A percentile compares a stretch with the other conserved stretches of the same genome.
Evolutionary conservation across 2,113 vertebrate genomes (phyloP).

Genomic region (Coreoperca whiteheadi): DNA sequence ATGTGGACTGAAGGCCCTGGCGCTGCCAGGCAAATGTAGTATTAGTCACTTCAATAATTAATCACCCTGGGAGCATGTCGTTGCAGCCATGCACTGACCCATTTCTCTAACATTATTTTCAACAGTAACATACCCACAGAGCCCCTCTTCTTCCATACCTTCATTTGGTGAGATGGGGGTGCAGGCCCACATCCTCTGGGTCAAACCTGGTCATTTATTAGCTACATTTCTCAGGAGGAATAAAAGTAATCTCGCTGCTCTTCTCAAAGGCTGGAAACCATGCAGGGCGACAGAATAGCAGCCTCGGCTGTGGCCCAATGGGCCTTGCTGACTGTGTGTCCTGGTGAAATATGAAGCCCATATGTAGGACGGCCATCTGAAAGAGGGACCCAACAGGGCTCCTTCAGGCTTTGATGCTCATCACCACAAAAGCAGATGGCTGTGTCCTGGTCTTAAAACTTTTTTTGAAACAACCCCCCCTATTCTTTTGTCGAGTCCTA

Average conservation of each 20-base stretch:
- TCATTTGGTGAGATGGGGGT: constrained; percentile 59
- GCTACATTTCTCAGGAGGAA: constrained; percentile 79
- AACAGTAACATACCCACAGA: constrained; percentile 71
- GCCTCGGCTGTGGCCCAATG: constrained; percentile 68
- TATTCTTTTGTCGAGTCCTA: constrained; percentile 80
- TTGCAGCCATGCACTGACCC: constrained; percentile 81
- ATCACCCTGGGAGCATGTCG: constrained; percentile 83
- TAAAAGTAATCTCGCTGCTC: constrained; percentile 77
- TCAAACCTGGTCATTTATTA: constrained; percentile 83
- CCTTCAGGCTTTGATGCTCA: constrained; percentile 86
- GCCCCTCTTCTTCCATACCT: constrained; percentile 45
- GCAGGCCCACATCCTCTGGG: constrained; percentile 68
- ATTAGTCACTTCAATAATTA: constrained; percentile 88
- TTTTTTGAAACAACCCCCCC: constrained; percentile 67
- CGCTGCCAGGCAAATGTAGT: constrained; percentile 83
- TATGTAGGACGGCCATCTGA: constrained; percentile 82
- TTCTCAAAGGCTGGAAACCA: constrained; percentile 77
- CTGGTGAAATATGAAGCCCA: constrained; percentile 85
- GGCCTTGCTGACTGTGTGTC: constrained; percentile 75
- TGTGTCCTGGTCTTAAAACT: constrained; percentile 76
- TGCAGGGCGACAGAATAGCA: constrained; percentile 73
- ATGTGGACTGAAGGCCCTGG: constrained; percentile 74
- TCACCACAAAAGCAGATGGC: constrained; percentile 87
- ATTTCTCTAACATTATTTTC: constrained; percentile 79
- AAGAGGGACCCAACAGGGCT: constrained; percentile 82